These are phyloP conservation scores for Neelides folsomi DNA, from an alignment of 2,888 invertebrate genomes.

Conservation along the genomic window DNA sequence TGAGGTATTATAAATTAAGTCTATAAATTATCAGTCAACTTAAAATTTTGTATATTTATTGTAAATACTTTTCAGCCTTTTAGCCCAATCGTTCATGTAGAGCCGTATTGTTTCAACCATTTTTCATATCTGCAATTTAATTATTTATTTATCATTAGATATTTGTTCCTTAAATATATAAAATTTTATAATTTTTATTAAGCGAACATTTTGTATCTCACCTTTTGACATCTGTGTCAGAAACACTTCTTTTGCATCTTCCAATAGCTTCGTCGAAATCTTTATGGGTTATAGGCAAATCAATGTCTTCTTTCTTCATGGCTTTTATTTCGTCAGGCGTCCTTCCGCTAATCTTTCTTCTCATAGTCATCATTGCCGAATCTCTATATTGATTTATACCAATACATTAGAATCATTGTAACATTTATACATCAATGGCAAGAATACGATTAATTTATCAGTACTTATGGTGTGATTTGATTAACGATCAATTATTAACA, in stretches of 20 bases:
- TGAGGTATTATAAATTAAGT: too few species aligned
- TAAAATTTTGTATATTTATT: too few species aligned
- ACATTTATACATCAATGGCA: too few species aligned
- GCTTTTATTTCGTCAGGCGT: constrained; percentile 72
- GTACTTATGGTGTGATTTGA: too few species aligned
- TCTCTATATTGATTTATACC: constrained; percentile 49
- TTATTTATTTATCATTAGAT: too few species aligned
- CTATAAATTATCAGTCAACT: too few species aligned
- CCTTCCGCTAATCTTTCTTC: constrained; percentile 81
- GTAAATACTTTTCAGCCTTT: too few species aligned
- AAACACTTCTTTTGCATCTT: constrained; percentile 77
- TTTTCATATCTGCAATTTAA: constrained; percentile 63
- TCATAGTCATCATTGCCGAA: constrained; percentile 98
- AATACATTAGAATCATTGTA: neutral
- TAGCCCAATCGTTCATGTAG: constrained; percentile 48
- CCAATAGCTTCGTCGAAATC: constrained; percentile 88
- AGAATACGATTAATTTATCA: too few species aligned
- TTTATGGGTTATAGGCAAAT: constrained; percentile 77
- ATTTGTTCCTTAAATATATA: too few species aligned
- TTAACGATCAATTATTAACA: constrained; percentile 18
- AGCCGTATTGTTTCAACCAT: constrained; percentile 97
- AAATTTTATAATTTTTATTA: too few species aligned
- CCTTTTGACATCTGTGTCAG: constrained; percentile 76
- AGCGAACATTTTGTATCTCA: too few species aligned
- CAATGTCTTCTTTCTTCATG: constrained; percentile 89